Evolutionary conservation across 2,888 invertebrate species (phyloP), one percentile per base, ranked within the genome.

Genomic region (Bibio marci): DNA sequence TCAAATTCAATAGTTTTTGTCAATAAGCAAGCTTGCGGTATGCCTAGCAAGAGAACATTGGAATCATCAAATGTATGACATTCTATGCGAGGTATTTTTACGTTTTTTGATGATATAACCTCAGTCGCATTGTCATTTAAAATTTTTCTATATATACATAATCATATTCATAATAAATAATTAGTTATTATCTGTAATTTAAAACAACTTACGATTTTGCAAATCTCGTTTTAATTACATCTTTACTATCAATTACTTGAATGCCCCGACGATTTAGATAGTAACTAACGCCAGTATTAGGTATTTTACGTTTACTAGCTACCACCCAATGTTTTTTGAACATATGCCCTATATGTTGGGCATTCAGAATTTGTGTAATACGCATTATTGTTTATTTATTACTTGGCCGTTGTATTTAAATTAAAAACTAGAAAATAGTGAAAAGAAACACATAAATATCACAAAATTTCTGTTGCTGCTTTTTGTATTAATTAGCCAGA

Each of bases 11-110:
- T 59, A 2, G 83, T 73, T 53, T 90, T 90, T 3, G 83, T 82
- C 6, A 91, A 60, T n/a, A 78, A 62, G 61, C 81, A 76, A 1
- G 85, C 85, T 63, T 91, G 90, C 2, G 68, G 56, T 38, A 80
- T 51, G 11, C 87, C 90, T 59, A 76, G 73, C 18, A 82, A 51
- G 4, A 83, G 59, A 8, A 80, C 73, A 58, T 72, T 75, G 27
- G 65, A 58, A 47, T 76, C 71, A 40, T 62, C 64, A 42, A 71
- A 71, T 2, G 67, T 63, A 43, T 73, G 65, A 48, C 80, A 75
- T 5, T 68, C 64, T n/a, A n/a, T n/a, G n/a, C n/a, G n/a, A n/a
- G n/a, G n/a, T n/a, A n/a, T n/a, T n/a, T n/a, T n/a, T n/a, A n/a
- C n/a, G n/a, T n/a, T n/a, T n/a, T n/a, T n/a, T n/a, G n/a, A n/a